Evolutionary conservation across 2,113 vertebrate species (phyloP).

Genomic region (Symphodus melops): DNA sequence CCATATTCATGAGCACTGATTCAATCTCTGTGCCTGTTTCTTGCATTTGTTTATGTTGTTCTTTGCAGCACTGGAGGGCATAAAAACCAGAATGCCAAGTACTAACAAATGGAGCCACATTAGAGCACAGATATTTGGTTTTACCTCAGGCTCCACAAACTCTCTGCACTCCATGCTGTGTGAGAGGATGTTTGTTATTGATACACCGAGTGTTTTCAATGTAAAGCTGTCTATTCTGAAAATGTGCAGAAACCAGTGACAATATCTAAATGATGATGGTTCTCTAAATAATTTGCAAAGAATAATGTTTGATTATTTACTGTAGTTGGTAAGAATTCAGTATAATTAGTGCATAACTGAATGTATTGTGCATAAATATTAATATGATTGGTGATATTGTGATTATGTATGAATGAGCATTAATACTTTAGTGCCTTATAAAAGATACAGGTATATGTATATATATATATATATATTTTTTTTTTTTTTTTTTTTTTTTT

Average conservation of each 20-base stretch:
- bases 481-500: too few relatives aligned
- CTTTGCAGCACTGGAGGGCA: background rate
- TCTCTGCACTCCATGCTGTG: background rate
- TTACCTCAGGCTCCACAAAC: slow-evolving; percentile 1
- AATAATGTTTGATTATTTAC: background rate
- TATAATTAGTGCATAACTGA: background rate
- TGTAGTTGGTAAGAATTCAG: too few relatives aligned
- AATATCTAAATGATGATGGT: background rate
- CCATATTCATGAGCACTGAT: slow-evolving; percentile 22
- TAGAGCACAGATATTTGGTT: slow-evolving; percentile 7
- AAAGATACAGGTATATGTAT: background rate
- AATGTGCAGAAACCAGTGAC: background rate
- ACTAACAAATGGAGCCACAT: slow-evolving; percentile 9
- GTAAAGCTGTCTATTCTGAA: background rate
- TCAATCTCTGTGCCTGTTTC: background rate
- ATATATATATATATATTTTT: too few relatives aligned
- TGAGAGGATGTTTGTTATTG: background rate
- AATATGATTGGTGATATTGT: background rate
- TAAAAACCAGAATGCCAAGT: slow-evolving; percentile 24
- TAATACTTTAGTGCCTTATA: background rate
- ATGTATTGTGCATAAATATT: background rate
- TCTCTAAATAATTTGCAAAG: background rate
- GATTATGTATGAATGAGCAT: too few relatives aligned
- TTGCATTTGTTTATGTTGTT: slow-evolving; percentile 17
- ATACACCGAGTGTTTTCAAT: background rate